Evolutionary conservation across 2,113 vertebrate genomes (phyloP).

Genomic region (Polypterus bichir): DNA sequence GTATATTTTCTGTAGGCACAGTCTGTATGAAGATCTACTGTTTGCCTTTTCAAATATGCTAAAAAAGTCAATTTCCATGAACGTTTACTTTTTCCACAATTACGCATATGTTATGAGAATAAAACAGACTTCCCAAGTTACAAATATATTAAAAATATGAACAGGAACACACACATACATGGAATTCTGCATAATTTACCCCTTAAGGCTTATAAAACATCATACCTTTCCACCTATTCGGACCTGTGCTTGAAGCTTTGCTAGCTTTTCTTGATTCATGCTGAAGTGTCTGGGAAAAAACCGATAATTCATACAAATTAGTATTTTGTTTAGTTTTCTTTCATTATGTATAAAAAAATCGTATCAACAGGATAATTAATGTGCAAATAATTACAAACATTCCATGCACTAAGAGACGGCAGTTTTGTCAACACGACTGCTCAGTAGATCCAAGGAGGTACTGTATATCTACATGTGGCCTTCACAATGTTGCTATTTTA

Average conservation of each 20-base stretch:
- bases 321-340: not conserved
- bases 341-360: not conserved
- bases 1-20: too few species aligned
- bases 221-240: slow-evolving; percentile 98
- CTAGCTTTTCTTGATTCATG: slow-evolving; percentile 97
- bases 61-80: not conserved
- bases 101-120: not conserved
- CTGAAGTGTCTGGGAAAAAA: slow-evolving; percentile 31
- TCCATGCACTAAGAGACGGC: not conserved
- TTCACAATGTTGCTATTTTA: too few species aligned
- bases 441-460: not conserved
- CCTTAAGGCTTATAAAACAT: not conserved
- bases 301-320: not conserved
- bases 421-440: not conserved
- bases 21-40: too few species aligned
- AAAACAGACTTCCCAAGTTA: rapidly evolving
- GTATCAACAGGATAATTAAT: not conserved
- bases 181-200: not conserved
- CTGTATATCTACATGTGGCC: too few species aligned
- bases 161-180: not conserved
- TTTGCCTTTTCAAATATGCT: slow-evolving; percentile 11
- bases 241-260: slow-evolving; percentile 95
- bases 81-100: not conserved
- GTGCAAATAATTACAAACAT: not conserved
- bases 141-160: rapidly evolving